Conservation (phyloP, 2,888 invertebrate genomes). For the Callosobruchus maculatus region DNA sequence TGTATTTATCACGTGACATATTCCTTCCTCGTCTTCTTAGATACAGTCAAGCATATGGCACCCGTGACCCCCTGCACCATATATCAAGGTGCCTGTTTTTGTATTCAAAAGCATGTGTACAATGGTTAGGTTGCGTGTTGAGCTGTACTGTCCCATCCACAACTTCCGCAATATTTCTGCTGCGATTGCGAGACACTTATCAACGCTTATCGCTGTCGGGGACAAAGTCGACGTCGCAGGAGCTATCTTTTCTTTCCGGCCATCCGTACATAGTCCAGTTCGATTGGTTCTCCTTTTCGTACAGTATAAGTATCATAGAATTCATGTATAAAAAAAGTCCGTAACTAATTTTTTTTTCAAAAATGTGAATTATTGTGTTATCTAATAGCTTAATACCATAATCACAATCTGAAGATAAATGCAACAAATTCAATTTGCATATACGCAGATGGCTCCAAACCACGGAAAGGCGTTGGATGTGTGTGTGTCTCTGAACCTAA, state of each 20-base stretch:
- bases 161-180: conserved; percentile 44
- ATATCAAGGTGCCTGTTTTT: background rate
- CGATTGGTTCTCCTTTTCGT: background rate
- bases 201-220: conserved; percentile 19
- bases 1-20: background rate
- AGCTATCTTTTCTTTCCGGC: conserved; percentile 44
- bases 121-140: background rate
- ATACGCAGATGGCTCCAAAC: too few relatives aligned
- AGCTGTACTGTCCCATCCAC: background rate
- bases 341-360: too few relatives aligned
- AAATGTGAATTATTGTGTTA: too few relatives aligned
- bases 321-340: too few relatives aligned
- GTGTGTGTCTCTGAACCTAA: too few relatives aligned
- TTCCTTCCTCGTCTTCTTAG: background rate
- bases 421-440: too few relatives aligned
- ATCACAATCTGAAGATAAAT: too few relatives aligned
- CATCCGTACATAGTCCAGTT: conserved; percentile 33
- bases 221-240: background rate
- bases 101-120: background rate
- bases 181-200: conserved; percentile 41
- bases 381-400: too few relatives aligned
- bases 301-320: background rate
- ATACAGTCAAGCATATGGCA: background rate
- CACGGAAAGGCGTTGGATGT: too few relatives aligned
- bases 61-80: background rate